A percentile compares a stretch with the other conserved stretches of the same genome.
Evolutionary conservation across 2,888 invertebrate species (phyloP).

Genomic region (Chirona hameri): DNA sequence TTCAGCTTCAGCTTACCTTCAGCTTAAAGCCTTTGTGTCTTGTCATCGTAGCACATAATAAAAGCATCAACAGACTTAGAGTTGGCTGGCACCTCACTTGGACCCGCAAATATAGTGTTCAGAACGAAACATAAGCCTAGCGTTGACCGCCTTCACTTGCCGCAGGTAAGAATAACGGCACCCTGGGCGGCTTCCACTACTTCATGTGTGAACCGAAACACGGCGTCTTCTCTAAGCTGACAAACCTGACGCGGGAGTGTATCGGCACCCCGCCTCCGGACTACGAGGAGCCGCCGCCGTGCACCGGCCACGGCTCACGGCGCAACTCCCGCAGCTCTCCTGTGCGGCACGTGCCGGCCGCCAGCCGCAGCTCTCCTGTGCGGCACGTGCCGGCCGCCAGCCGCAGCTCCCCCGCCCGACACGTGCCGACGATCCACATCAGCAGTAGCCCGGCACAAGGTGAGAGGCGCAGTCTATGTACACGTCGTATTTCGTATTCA

Average conservation of each 20-base stretch:
- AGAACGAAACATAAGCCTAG: too few species aligned
- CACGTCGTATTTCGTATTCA: too few species aligned
- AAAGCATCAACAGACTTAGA: too few species aligned
- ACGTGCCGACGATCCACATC: too few species aligned
- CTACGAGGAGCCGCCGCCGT: neutral
- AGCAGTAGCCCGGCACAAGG: too few species aligned
- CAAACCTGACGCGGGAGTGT: slow-evolving; percentile 43
- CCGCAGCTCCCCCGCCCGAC: neutral
- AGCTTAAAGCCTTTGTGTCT: too few species aligned
- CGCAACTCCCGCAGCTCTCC: neutral
- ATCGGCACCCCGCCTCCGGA: neutral
- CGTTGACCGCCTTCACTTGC: neutral
- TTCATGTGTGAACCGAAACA: slow-evolving; percentile 49
- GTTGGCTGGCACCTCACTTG: neutral
- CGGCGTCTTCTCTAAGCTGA: slow-evolving; percentile 48
- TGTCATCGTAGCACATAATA: too few species aligned
- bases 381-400: neutral
- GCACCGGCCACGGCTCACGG: neutral
- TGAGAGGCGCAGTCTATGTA: too few species aligned
- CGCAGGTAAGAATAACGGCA: slow-evolving; percentile 89
- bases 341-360: neutral
- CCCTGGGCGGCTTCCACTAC: slow-evolving; percentile 72
- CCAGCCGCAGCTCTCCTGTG: slow-evolving; percentile 1
- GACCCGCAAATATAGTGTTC: too few species aligned
- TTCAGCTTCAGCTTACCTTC: too few species aligned